Evolutionary conservation across 2,113 vertebrate species (phyloP).

Genomic region (Grantiella picta): DNA sequence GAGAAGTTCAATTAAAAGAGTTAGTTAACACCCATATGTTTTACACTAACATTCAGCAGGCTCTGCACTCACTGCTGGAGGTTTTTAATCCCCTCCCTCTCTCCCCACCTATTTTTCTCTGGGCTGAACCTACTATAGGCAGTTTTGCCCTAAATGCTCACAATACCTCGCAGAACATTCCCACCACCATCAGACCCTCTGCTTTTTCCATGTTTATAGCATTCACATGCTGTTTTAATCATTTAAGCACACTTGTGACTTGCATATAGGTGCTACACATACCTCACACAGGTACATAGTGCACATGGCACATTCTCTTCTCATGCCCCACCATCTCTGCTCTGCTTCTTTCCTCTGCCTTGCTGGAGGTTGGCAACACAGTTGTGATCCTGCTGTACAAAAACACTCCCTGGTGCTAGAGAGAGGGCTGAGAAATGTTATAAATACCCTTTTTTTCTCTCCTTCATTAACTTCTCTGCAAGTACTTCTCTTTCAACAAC

Average conservation of each 20-base stretch:
- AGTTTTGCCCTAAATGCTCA: background rate
- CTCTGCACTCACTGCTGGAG: background rate
- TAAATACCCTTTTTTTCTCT: background rate
- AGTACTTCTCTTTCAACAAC: background rate
- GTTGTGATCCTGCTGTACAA: background rate
- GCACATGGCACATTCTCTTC: fast-evolving
- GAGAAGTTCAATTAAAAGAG: background rate
- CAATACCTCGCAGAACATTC: background rate
- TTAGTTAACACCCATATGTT: background rate
- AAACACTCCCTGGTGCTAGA: background rate
- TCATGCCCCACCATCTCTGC: background rate
- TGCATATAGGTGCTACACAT: background rate
- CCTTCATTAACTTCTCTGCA: background rate
- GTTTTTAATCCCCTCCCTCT: background rate
- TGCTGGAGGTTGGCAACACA: background rate
- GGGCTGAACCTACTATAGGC: background rate
- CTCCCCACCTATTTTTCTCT: background rate
- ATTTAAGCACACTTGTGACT: background rate
- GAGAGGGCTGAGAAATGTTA: background rate
- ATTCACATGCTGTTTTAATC: background rate
- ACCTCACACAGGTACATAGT: background rate
- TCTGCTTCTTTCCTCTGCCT: background rate
- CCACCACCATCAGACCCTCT: background rate
- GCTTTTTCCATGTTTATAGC: background rate
- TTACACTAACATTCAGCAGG: background rate